These are phyloP conservation scores for Rhabdornis inornatus DNA, from an alignment of 2,113 vertebrate species.

Conservation along the genomic window DNA sequence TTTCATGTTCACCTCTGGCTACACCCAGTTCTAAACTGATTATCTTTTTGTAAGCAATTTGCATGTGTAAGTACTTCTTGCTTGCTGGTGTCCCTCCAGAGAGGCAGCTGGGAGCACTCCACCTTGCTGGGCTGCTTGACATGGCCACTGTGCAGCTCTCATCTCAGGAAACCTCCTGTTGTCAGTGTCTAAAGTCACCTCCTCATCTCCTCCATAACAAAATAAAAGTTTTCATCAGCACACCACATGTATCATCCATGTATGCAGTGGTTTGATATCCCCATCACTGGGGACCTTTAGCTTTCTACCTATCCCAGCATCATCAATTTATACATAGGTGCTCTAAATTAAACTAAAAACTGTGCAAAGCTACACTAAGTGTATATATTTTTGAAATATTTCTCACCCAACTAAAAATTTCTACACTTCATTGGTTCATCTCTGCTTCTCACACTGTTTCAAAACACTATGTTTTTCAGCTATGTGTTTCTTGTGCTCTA, in stretches of 20 bases:
- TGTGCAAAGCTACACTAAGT: neutral
- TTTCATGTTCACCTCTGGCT: neutral
- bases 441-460: neutral
- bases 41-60: neutral
- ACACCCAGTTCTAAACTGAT: neutral
- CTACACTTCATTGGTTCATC: neutral
- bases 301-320: neutral
- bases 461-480: neutral
- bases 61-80: fast-evolving
- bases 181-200: neutral
- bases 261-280: neutral
- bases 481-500: neutral
- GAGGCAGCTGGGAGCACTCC: neutral
- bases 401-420: neutral
- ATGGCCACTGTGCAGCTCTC: neutral
- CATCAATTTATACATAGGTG: neutral
- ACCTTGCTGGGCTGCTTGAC: neutral
- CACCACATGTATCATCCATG: neutral
- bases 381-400: neutral
- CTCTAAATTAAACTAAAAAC: neutral
- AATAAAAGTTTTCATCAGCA: neutral
- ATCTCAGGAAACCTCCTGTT: neutral
- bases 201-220: neutral
- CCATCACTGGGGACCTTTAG: neutral
- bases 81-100: neutral